Evolutionary conservation across 1,140 invertebrate genomes (phyloP).

Genomic region (Odontomachus brunneus): DNA sequence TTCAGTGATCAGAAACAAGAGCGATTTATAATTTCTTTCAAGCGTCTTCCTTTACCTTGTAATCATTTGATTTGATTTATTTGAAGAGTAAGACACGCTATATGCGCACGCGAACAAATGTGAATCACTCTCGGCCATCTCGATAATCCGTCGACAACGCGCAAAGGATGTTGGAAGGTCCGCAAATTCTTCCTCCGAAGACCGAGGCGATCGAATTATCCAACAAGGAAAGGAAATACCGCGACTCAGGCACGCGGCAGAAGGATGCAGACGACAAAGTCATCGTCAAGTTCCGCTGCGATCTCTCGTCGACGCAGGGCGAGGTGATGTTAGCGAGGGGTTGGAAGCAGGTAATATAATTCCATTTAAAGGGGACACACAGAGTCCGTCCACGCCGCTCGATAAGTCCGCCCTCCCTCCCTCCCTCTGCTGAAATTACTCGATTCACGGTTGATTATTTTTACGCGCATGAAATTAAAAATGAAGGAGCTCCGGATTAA

Average conservation of each 20-base stretch:
- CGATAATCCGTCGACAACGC: slow-evolving; percentile 6
- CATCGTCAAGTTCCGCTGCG: slow-evolving; percentile 75
- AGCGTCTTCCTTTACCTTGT: too few relatives aligned
- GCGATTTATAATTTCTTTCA: too few relatives aligned
- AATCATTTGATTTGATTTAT: too few relatives aligned
- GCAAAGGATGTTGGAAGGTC: slow-evolving; percentile 25
- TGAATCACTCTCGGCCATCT: slow-evolving; percentile 21
- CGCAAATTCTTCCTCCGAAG: neutral
- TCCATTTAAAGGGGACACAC: too few relatives aligned
- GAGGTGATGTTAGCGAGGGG: slow-evolving; percentile 78
- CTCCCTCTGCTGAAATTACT: too few relatives aligned
- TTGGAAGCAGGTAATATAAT: slow-evolving; percentile 75
- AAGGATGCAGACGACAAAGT: slow-evolving; percentile 52
- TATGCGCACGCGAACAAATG: slow-evolving; percentile 29
- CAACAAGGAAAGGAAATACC: neutral
- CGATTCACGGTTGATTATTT: too few relatives aligned
- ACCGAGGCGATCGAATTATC: neutral
- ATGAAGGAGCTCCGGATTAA: too few relatives aligned
- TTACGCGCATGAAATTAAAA: too few relatives aligned
- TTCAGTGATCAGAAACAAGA: too few relatives aligned
- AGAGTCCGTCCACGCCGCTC: too few relatives aligned
- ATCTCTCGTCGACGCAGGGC: slow-evolving; percentile 74
- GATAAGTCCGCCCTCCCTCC: too few relatives aligned
- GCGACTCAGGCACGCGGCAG: slow-evolving; percentile 31
- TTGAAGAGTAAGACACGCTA: neutral